phyloP scores from a whole-genome alignment of 2,888 invertebrate genomes.

The Heteropelma amictum region DNA sequence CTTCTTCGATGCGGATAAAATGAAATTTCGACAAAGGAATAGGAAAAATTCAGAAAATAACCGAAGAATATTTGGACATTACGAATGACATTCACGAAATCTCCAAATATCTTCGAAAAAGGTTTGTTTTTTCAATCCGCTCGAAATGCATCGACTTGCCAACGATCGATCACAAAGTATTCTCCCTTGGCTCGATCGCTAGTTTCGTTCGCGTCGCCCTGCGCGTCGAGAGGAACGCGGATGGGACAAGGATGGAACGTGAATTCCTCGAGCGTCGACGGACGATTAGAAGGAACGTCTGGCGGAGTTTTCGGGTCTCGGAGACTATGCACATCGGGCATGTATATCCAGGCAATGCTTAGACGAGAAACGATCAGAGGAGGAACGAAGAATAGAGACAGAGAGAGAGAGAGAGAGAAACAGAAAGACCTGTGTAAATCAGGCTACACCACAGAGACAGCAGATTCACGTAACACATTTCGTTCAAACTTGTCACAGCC shows the following conservation, averaged over 20 bases:
- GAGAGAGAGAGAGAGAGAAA: constrained; percentile 21
- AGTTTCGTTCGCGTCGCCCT: no score
- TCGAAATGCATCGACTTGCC: no score
- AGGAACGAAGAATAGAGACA: constrained; percentile 56
- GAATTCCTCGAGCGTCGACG: constrained; percentile 21
- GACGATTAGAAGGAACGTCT: constrained; percentile 26
- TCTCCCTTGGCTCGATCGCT: no score
- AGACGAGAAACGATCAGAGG: constrained; percentile 46
- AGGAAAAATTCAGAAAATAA: no score
- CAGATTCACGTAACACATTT: constrained; percentile 52
- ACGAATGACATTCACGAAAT: no score
- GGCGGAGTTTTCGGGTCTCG: constrained; percentile 23
- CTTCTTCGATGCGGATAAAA: constrained; percentile 45
- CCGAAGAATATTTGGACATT: no score
- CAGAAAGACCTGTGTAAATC: constrained; percentile 45
- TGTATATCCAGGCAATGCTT: constrained; percentile 4
- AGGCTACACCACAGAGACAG: constrained; percentile 67
- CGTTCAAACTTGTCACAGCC: constrained; percentile 60
- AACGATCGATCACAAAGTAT: no score
- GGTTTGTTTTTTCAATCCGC: no score
- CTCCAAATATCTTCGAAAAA: no score
- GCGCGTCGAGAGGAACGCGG: no score
- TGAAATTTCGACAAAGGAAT: no score
- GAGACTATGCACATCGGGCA: constrained; percentile 15
- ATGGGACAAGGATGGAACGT: no score